phyloP scores from a whole-genome alignment of 2,113 vertebrate species.

The Hemiscyllium ocellatum region DNA sequence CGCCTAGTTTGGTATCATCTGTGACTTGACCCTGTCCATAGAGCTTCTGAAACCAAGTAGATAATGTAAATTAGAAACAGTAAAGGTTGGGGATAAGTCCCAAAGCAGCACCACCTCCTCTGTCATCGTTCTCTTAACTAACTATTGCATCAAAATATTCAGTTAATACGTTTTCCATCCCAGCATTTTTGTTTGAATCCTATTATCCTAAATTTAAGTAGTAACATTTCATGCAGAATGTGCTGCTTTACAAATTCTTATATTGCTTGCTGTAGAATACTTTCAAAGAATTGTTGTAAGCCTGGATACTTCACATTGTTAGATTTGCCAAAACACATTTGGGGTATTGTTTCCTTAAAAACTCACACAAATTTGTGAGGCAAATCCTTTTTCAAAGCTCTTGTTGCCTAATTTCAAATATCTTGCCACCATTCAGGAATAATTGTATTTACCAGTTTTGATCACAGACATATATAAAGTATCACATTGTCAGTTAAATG shows the following conservation, averaged over 20 bases:
- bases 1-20: neutral
- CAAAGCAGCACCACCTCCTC: neutral
- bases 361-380: neutral
- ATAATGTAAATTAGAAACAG: slow-evolving; percentile 10
- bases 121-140: neutral
- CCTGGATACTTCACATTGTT: neutral
- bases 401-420: neutral
- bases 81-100: neutral
- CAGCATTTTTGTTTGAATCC: neutral
- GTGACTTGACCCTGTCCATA: neutral
- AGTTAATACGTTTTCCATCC: neutral
- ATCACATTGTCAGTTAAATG: neutral
- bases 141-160: neutral
- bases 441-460: neutral
- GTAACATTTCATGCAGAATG: neutral
- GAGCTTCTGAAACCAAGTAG: slow-evolving; percentile 27
- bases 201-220: neutral
- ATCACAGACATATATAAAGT: neutral
- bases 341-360: neutral
- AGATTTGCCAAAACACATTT: neutral
- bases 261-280: neutral
- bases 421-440: neutral
- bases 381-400: neutral
- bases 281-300: neutral
- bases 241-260: neutral